Conservation (phyloP, 2,888 invertebrate species). For the Sisyra terminalis region DNA sequence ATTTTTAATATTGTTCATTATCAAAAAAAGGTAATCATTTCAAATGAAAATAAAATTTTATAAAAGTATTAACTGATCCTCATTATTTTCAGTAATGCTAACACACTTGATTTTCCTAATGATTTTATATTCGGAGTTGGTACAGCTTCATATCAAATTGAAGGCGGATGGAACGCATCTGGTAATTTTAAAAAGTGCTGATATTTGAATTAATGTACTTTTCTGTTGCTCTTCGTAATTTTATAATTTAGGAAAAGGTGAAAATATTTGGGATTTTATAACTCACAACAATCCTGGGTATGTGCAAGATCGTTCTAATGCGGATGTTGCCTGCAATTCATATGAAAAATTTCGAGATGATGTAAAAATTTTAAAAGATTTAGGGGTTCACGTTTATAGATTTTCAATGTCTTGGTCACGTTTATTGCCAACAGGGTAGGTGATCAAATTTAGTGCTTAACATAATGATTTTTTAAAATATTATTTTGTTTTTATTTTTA, state of each 20-base stretch:
- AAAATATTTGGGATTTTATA: constrained; percentile 32
- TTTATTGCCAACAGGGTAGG: no score
- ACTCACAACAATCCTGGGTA: constrained; percentile 23
- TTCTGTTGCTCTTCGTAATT: no score
- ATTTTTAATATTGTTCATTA: no score
- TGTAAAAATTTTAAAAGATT: constrained; percentile 14
- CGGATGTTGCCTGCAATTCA: constrained; percentile 19
- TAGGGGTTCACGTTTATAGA: constrained; percentile 27
- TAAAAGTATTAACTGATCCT: no score
- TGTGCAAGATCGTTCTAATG: constrained; percentile 16
- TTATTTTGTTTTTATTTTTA: background rate
- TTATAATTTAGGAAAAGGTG: constrained; percentile 25
- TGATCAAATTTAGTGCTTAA: background rate
- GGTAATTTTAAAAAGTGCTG: background rate
- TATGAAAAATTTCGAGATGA: constrained; percentile 18
- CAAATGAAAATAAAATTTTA: no score
- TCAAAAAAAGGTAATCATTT: no score
- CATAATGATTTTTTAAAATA: background rate
- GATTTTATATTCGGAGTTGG: constrained; percentile 21
- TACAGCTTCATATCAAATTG: constrained; percentile 23
- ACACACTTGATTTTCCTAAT: constrained; percentile 14
- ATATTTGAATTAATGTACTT: no score
- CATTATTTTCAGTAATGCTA: background rate
- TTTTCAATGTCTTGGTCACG: constrained; percentile 48
- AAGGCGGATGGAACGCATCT: constrained; percentile 22